Evolutionary conservation across 2,113 vertebrate species (phyloP), one percentile per base, ranked within the genome.

Genomic region (Melospiza georgiana): DNA sequence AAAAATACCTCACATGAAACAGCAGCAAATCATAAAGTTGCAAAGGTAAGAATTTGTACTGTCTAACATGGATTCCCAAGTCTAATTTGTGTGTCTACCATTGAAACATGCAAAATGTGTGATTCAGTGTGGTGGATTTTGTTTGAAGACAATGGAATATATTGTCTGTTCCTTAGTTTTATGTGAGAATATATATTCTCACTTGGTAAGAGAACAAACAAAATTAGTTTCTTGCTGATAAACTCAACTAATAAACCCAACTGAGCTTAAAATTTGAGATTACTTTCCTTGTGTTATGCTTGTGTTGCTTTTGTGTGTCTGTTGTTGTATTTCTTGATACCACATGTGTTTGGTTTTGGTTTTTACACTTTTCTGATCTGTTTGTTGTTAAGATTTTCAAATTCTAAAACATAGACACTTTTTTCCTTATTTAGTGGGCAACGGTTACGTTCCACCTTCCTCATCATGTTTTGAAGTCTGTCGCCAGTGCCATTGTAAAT

Each of bases 1-100:
- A 99, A 99, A 98, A 99, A 99, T 98, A 99, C 99, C 98, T 99
- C 99, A 97, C 99, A 99, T 28, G 99, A 99, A 98, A 99, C 99
- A 24, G 99, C 99, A 98, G 99, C 99, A 98, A 99, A 99, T 98
- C 99, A 99, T 98, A 99, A 99, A 98, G 99, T 99, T 98, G 99
- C 99, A 93, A 99, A 99, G 99, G 99, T 99, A 95, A 98, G 98
- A 93, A 77, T 77, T 86, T 65, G 6, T 77, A 30, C 23, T 85
- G 12, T 65, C 11, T 82, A 27, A 44, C 23, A 2, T 73, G 41
- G 23, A 80, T 96, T 94, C 15, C 21, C 10, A 71, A 48, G 8
- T 73, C 71, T 61, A 6, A 28, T 63, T 67, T 87, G 25, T 57
- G 59, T 91, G 57, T 48, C 48, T 63, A 0, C 15, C 8, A 2